phyloP scores from a whole-genome alignment of 2,888 invertebrate species.

The Noctua fimbriata region DNA sequence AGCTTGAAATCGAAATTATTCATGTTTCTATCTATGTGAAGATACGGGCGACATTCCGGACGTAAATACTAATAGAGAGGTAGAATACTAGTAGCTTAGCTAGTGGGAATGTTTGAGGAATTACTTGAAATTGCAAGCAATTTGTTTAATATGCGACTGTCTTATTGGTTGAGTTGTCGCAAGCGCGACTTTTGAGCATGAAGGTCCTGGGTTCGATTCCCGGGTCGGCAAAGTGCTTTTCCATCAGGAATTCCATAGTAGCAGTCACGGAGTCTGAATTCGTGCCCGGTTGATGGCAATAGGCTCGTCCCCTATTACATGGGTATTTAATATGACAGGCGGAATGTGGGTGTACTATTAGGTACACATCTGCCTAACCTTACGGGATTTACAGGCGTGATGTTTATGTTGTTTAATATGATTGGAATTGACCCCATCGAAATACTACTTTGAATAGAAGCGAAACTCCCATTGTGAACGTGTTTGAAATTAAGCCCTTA shows the following conservation, averaged over 20 bases:
- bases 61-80: constrained; percentile 36
- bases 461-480: neutral
- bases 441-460: neutral
- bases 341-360: too few relatives aligned
- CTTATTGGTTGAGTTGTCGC: too few relatives aligned
- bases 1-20: constrained; percentile 53
- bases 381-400: too few relatives aligned
- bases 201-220: too few relatives aligned
- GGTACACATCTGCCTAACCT: too few relatives aligned
- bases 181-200: too few relatives aligned
- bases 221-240: too few relatives aligned
- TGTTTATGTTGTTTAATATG: neutral
- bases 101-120: constrained; percentile 21
- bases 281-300: too few relatives aligned
- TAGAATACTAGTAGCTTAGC: constrained; percentile 1
- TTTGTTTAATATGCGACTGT: neutral
- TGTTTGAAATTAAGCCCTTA: neutral
- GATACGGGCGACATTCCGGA: constrained; percentile 35
- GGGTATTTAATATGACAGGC: too few relatives aligned
- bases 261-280: too few relatives aligned
- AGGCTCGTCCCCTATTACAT: too few relatives aligned
- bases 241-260: too few relatives aligned
- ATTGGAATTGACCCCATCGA: neutral
- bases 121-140: neutral
- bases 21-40: constrained; percentile 48